phyloP scores from a whole-genome alignment of 2,888 invertebrate species.

The Lacanobia oleracea region DNA sequence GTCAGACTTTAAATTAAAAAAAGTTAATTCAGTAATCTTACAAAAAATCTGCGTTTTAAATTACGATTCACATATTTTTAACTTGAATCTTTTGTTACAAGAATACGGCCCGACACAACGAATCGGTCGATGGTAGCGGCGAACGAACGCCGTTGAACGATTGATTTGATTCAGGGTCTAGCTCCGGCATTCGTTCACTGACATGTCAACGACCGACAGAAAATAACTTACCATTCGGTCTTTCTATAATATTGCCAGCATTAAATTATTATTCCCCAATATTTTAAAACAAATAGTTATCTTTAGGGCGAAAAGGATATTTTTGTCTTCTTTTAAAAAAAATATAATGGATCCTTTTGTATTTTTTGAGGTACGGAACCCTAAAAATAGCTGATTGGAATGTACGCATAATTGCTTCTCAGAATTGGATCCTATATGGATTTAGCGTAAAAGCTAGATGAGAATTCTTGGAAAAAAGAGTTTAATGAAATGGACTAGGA shows the following conservation, averaged over 20 bases:
- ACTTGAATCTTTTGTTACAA: constrained; percentile 42
- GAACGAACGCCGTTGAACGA: constrained; percentile 33
- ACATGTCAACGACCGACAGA: constrained; percentile 29
- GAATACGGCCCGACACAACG: constrained; percentile 22
- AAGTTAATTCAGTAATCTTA: constrained; percentile 47
- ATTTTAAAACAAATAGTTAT: too few species aligned
- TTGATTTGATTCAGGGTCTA: constrained; percentile 15
- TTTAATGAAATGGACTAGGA: too few species aligned
- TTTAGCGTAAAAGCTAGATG: too few species aligned
- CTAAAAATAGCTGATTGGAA: too few species aligned
- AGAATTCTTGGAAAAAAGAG: too few species aligned
- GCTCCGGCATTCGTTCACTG: constrained; percentile 11
- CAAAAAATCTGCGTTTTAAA: constrained; percentile 72
- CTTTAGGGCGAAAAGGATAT: too few species aligned
- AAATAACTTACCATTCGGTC: constrained; percentile 34
- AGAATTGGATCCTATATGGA: too few species aligned
- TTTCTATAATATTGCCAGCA: constrained; percentile 34
- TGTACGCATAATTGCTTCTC: too few species aligned
- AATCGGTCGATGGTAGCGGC: constrained; percentile 41
- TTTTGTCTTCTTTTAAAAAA: too few species aligned
- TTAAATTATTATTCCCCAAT: not conserved
- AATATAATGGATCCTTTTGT: too few species aligned
- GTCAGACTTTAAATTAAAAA: constrained; percentile 39
- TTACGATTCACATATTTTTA: constrained; percentile 78
- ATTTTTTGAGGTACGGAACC: too few species aligned